Evolutionary conservation across 1,140 invertebrate species (phyloP).

Genomic region (Tyrophagus putrescentiae): DNA sequence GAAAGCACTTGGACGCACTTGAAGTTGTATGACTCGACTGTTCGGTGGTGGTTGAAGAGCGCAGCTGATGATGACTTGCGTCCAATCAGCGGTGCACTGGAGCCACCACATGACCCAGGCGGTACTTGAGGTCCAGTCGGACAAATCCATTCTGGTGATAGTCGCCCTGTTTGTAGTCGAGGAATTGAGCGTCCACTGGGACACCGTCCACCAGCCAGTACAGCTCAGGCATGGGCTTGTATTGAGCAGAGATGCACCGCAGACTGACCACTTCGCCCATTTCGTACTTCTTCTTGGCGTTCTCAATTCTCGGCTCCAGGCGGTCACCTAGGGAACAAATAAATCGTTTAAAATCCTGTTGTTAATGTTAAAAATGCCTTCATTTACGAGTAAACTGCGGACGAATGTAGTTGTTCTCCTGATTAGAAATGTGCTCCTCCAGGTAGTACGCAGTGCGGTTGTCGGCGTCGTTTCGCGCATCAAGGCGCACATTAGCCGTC

Average conservation of each 20-base stretch:
- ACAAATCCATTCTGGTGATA: slow-evolving; percentile 18
- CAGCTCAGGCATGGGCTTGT: slow-evolving; percentile 21
- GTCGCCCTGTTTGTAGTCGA: slow-evolving; percentile 17
- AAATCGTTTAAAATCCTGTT: not conserved
- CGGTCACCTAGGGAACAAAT: slow-evolving; percentile 1
- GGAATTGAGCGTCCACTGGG: slow-evolving; percentile 15
- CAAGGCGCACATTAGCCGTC: not conserved
- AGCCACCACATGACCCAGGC: not conserved
- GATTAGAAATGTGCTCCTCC: not conserved
- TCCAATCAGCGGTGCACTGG: not conserved
- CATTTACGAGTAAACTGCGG: not conserved
- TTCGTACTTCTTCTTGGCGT: slow-evolving; percentile 14
- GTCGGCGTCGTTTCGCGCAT: not conserved
- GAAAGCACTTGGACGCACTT: slow-evolving; percentile 10
- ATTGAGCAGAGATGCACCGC: slow-evolving; percentile 9
- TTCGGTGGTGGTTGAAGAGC: not conserved
- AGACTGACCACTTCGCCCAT: slow-evolving; percentile 11
- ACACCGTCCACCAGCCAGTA: slow-evolving; percentile 10
- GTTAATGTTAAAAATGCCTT: not conserved
- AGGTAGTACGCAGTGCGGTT: not conserved
- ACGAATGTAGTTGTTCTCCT: not conserved
- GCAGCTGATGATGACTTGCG: not conserved
- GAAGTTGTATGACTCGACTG: slow-evolving; percentile 1
- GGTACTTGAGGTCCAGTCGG: slow-evolving; percentile 15
- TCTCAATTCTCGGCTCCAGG: slow-evolving; percentile 15